Evolutionary conservation across 2,113 vertebrate species (phyloP).

Genomic region (Zapornia atra): DNA sequence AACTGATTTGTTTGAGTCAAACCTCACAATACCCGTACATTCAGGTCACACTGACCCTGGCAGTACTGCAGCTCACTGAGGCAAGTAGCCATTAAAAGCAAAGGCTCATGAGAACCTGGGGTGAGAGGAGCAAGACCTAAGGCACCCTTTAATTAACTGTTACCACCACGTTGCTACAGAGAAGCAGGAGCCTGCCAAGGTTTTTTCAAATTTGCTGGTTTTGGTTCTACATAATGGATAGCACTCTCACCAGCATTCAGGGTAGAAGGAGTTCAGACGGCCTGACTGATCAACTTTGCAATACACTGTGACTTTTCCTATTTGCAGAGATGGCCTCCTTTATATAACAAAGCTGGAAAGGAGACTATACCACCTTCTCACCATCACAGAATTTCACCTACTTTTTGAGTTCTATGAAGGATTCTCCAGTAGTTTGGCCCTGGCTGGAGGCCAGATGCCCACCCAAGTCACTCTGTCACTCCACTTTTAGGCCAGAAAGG

Average conservation of each 20-base stretch:
- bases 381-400: neutral
- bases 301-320: neutral
- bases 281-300: neutral
- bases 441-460: too few species aligned
- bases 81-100: neutral
- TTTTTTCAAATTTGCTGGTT: neutral
- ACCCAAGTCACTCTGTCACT: too few species aligned
- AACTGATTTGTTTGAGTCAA: neutral
- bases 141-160: neutral
- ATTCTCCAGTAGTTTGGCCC: neutral
- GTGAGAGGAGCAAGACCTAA: neutral
- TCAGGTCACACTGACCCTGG: neutral
- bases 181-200: neutral
- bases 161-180: neutral
- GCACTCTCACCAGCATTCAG: neutral
- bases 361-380: neutral
- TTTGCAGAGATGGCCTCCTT: neutral
- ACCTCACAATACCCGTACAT: accelerated
- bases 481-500: too few species aligned
- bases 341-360: neutral
- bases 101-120: neutral
- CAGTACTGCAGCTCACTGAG: neutral
- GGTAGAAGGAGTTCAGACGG: neutral
- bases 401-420: neutral
- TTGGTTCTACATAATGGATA: accelerated